Evolutionary conservation across 1,140 invertebrate genomes (phyloP).

Genomic region (Drosophila burlai): DNA sequence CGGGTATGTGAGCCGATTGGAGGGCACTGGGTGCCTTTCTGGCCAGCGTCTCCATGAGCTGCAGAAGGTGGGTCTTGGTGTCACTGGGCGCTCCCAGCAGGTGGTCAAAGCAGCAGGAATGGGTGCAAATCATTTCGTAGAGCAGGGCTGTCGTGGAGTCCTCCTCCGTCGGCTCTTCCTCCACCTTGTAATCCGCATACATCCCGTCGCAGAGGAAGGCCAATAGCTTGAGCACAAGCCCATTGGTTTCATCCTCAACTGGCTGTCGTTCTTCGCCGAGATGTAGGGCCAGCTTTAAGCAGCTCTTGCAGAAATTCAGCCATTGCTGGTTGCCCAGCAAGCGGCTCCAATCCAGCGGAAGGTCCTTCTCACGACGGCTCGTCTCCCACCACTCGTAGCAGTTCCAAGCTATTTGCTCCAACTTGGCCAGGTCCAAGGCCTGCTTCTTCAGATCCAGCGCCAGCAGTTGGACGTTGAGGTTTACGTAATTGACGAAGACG

Average conservation of each 20-base stretch:
- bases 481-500: conserved; percentile 86
- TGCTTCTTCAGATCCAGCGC: conserved; percentile 87
- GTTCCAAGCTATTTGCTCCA: conserved; percentile 63
- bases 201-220: conserved; percentile 87
- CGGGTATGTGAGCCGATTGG: conserved; percentile 88
- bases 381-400: conserved; percentile 81
- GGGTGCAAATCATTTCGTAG: conserved; percentile 91
- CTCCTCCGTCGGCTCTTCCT: neutral
- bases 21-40: conserved; percentile 87
- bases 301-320: conserved; percentile 88
- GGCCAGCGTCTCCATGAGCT: conserved; percentile 88
- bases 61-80: conserved; percentile 87
- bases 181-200: conserved; percentile 83
- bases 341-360: conserved; percentile 79
- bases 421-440: conserved; percentile 55
- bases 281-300: conserved; percentile 89
- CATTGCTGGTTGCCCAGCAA: conserved; percentile 87
- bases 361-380: conserved; percentile 1
- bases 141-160: conserved; percentile 83
- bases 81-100: conserved; percentile 79
- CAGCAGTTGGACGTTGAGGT: conserved; percentile 86
- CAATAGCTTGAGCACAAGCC: conserved; percentile 86
- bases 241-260: conserved; percentile 70
- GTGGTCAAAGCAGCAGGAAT: conserved; percentile 90
- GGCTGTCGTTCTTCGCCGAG: conserved; percentile 78